Conservation (phyloP, 64 coral and sea anemone species). For the Actinia tenebrosa region DNA sequence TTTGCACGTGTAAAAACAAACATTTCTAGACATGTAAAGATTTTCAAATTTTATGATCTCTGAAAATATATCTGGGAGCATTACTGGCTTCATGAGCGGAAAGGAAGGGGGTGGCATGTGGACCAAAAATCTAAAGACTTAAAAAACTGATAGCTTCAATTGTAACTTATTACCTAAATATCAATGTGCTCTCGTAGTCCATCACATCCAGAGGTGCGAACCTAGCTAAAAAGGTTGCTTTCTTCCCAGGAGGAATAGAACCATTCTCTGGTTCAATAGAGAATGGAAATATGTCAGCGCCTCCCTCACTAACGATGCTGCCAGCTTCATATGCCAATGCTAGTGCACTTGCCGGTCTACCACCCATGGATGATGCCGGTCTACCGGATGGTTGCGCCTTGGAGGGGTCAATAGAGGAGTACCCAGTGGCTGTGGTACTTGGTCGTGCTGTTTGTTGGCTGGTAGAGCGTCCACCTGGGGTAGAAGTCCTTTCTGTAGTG, state of each 20-base stretch:
- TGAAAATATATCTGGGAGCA: no score
- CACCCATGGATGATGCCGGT: slow-evolving; percentile 37
- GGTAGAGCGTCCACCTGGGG: slow-evolving; percentile 42
- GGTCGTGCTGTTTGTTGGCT: slow-evolving; percentile 63
- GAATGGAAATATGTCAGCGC: slow-evolving; percentile 81
- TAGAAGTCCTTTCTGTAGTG: slow-evolving; percentile 12
- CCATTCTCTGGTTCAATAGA: slow-evolving; percentile 79
- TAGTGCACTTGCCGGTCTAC: slow-evolving; percentile 69
- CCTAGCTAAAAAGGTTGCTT: slow-evolving; percentile 60
- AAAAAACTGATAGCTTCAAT: no score
- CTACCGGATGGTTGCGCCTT: neutral
- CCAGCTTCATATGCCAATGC: slow-evolving; percentile 81
- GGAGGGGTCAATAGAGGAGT: slow-evolving; percentile 8
- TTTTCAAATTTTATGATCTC: no score
- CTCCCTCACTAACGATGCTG: slow-evolving; percentile 73
- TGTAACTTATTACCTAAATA: slow-evolving; percentile 30
- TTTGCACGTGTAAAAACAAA: no score
- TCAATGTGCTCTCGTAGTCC: slow-evolving; percentile 68
- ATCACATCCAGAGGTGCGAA: slow-evolving; percentile 88
- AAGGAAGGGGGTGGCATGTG: no score
- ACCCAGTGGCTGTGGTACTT: slow-evolving; percentile 56
- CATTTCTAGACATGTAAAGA: no score
- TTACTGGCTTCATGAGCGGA: no score
- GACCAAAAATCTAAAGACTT: no score
- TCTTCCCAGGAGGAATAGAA: slow-evolving; percentile 79